Evolutionary conservation across 1,140 invertebrate species (phyloP).

Genomic region (Drosophila malerkotliana): DNA sequence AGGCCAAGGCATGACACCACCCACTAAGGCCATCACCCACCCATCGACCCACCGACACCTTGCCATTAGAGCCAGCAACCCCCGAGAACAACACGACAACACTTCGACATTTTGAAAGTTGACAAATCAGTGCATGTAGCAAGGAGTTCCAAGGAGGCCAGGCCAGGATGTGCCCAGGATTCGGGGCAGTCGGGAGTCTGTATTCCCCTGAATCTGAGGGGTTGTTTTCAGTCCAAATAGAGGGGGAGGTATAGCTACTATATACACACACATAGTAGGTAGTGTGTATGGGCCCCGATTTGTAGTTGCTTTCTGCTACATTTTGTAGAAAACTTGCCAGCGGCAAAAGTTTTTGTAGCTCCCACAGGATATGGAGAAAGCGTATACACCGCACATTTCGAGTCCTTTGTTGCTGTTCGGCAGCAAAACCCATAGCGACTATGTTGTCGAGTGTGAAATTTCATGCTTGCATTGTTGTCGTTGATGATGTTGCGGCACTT

Average conservation of each 20-base stretch:
- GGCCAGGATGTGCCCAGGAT: constrained; percentile 25
- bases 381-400: constrained; percentile 37
- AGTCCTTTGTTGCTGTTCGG: constrained; percentile 39
- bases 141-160: constrained; percentile 30
- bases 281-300: constrained; percentile 44
- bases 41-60: constrained; percentile 45
- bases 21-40: neutral
- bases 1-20: constrained; percentile 18
- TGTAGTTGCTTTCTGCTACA: constrained; percentile 77
- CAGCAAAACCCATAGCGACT: constrained; percentile 47
- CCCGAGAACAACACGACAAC: constrained; percentile 60
- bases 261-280: constrained; percentile 32
- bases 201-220: constrained; percentile 27
- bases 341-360: constrained; percentile 65
- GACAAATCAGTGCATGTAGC: constrained; percentile 79
- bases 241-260: constrained; percentile 1
- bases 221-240: constrained; percentile 35
- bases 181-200: constrained; percentile 25
- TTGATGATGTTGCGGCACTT: constrained; percentile 66
- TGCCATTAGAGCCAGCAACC: constrained; percentile 66
- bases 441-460: constrained; percentile 78
- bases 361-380: constrained; percentile 63
- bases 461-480: constrained; percentile 75
- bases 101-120: constrained; percentile 82
- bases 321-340: constrained; percentile 60